Conservation (phyloP, 2,888 invertebrate species). For the Nebria salina region DNA sequence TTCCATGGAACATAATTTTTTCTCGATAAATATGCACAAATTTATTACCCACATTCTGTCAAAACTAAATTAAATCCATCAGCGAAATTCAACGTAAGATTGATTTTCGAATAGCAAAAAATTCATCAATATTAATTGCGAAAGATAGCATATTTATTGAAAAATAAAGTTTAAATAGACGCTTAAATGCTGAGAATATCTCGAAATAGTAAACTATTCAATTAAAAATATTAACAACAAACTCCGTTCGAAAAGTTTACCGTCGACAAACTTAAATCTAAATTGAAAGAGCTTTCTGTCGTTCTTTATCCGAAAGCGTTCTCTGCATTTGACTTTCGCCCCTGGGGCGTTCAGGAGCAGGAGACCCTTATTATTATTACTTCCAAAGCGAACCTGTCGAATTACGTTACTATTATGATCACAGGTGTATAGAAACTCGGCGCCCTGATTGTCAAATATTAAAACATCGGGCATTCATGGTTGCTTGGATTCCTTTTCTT, state of each 20-base stretch:
- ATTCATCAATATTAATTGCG: background rate
- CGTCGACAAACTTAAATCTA: slow-evolving; percentile 31
- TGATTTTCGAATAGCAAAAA: background rate
- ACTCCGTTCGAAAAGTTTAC: slow-evolving; percentile 25
- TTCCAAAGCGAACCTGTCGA: background rate
- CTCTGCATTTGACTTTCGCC: background rate
- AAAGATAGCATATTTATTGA: no score
- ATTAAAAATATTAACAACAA: slow-evolving; percentile 39
- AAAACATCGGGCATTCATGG: slow-evolving; percentile 13
- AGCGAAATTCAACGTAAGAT: background rate
- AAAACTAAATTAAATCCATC: background rate
- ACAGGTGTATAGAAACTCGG: background rate
- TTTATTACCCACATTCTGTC: background rate
- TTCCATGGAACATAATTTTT: slow-evolving; percentile 17
- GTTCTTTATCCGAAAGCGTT: background rate
- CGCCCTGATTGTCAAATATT: slow-evolving; percentile 36
- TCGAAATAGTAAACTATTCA: slow-evolving; percentile 19
- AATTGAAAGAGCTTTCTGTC: slow-evolving; percentile 24
- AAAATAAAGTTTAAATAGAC: no score
- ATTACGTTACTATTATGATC: slow-evolving; percentile 30
- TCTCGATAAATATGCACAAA: background rate
- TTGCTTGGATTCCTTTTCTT: slow-evolving; percentile 5
- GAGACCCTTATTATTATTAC: background rate
- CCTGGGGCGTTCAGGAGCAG: background rate
- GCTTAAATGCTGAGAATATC: no score